These are phyloP conservation scores for Macrotus californicus DNA, from an alignment of 2,113 vertebrate genomes.

Conservation along the genomic window DNA sequence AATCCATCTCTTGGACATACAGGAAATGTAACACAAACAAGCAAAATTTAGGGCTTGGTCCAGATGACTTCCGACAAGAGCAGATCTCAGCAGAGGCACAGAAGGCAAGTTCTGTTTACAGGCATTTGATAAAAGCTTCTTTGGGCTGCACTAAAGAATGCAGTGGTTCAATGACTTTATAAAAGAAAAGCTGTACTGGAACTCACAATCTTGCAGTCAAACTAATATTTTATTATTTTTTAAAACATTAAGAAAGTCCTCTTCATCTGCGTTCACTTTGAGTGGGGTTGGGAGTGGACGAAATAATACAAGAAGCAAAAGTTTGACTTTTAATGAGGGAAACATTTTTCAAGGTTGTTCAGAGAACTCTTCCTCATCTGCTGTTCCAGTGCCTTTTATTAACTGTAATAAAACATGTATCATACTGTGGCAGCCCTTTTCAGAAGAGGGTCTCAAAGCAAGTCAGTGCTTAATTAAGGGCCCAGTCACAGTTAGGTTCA, in stretches of 20 bases:
- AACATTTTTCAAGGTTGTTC: neutral
- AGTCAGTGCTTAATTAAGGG: slow-evolving; percentile 4
- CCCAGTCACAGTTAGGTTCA: neutral
- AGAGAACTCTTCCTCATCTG: neutral
- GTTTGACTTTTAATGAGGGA: slow-evolving; percentile 6
- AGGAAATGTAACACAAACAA: slow-evolving; percentile 34
- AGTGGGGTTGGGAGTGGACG: neutral
- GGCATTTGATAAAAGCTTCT: neutral
- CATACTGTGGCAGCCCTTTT: neutral
- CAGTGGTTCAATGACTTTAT: slow-evolving; percentile 6
- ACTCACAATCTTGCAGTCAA: neutral
- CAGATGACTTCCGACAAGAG: neutral
- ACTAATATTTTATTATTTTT: neutral
- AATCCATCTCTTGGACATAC: neutral
- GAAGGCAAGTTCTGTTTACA: neutral
- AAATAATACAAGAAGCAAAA: neutral
- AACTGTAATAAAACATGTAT: slow-evolving; percentile 37
- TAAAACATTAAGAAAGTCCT: neutral
- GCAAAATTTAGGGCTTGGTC: neutral
- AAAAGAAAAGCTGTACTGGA: neutral
- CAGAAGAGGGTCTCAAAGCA: neutral
- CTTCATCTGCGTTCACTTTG: neutral
- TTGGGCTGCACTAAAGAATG: neutral
- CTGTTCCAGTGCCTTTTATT: neutral
- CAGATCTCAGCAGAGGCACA: neutral